Conservation (phyloP, 1,140 invertebrate genomes). For the Arion vulgaris region DNA sequence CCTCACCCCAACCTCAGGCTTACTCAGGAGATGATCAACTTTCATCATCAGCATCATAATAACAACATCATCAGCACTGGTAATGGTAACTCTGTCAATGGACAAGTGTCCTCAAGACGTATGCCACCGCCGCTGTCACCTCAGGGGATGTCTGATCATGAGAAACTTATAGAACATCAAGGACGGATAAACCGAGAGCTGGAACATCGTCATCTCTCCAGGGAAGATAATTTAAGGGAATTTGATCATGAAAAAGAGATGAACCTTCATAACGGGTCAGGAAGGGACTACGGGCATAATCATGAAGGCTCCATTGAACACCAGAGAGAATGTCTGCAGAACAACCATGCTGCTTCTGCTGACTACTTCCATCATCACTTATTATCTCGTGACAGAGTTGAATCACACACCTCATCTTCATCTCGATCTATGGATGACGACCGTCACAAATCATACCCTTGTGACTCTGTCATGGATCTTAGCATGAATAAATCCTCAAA, state of each 20-base stretch:
- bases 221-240: neutral
- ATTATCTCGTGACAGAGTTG: neutral
- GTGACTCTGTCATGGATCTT: slow-evolving; percentile 66
- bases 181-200: neutral
- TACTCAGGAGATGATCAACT: slow-evolving; percentile 36
- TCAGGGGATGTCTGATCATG: slow-evolving; percentile 5
- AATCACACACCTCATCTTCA: neutral
- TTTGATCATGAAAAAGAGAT: slow-evolving; percentile 19
- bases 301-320: neutral
- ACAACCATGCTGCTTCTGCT: neutral
- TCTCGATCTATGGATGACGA: slow-evolving; percentile 20
- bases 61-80: slow-evolving; percentile 23
- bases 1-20: slow-evolving; percentile 31
- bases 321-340: neutral
- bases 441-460: slow-evolving; percentile 39
- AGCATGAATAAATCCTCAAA: slow-evolving; percentile 59
- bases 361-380: slow-evolving; percentile 2
- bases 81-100: neutral
- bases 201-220: neutral
- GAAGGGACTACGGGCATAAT: neutral
- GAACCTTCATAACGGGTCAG: slow-evolving; percentile 9
- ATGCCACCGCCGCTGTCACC: slow-evolving; percentile 19
- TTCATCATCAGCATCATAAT: slow-evolving; percentile 29
- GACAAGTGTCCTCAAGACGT: neutral
- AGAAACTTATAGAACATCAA: slow-evolving; percentile 1